These are phyloP conservation scores for Emydoidea blandingii DNA, from an alignment of 2,797 vertebrate species.

Conservation along the genomic window DNA sequence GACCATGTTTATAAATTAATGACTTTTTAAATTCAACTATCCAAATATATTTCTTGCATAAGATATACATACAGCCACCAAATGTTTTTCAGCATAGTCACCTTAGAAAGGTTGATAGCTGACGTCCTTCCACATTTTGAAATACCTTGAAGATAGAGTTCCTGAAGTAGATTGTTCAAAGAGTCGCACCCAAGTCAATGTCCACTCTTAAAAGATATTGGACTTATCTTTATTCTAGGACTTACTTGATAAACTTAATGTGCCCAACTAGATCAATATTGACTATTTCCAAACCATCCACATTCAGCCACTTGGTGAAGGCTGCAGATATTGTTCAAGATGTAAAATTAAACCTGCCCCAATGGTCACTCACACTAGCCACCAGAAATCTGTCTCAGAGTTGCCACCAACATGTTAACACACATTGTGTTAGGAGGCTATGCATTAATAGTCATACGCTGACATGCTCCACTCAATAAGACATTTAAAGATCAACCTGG, in stretches of 20 bases:
- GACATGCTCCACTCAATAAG: neutral
- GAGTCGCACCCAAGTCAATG: neutral
- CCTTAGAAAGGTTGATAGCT: neutral
- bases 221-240: neutral
- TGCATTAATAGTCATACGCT: neutral
- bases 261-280: conserved; percentile 1
- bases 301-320: neutral
- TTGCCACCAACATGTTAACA: neutral
- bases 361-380: neutral
- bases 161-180: fast-evolving
- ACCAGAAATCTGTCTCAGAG: neutral
- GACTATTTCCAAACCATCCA: conserved; percentile 38
- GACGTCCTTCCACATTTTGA: fast-evolving
- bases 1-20: neutral
- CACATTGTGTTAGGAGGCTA: neutral
- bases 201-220: neutral
- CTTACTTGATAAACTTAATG: neutral
- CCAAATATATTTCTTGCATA: neutral
- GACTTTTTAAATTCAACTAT: neutral
- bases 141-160: neutral
- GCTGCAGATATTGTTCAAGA: conserved; percentile 35
- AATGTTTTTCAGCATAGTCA: neutral
- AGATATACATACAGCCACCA: neutral
- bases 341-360: neutral
- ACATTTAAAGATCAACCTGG: neutral